These are phyloP conservation scores for Schizaphis graminum DNA, from an alignment of 2,888 invertebrate species.

Conservation along the genomic window DNA sequence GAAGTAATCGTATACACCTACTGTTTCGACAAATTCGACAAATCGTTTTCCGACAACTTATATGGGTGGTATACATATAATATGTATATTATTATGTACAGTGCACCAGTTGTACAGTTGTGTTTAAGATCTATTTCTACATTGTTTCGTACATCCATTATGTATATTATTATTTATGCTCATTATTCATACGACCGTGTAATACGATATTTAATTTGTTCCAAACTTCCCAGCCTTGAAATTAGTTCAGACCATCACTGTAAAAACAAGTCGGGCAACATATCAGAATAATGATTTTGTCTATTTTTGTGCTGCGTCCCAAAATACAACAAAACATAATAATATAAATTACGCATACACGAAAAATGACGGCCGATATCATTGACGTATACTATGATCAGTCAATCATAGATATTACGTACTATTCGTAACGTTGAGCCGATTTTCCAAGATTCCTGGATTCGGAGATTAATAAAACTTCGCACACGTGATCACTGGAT, in stretches of 20 bases:
- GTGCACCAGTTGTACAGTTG: not conserved
- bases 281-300: slow-evolving; percentile 36
- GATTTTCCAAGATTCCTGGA: not conserved
- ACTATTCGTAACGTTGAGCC: not conserved
- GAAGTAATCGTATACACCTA: slow-evolving; percentile 12
- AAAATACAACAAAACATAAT: not conserved
- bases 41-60: not conserved
- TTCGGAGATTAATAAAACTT: not conserved
- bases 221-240: slow-evolving; percentile 47
- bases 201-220: slow-evolving; percentile 56
- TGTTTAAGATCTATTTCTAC: not conserved
- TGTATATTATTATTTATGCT: slow-evolving; percentile 32
- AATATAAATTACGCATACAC: not conserved
- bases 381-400: not conserved
- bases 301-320: not conserved
- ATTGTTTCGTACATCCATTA: slow-evolving; percentile 28
- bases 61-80: not conserved
- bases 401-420: not conserved
- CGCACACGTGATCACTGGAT: not conserved
- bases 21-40: slow-evolving; percentile 29
- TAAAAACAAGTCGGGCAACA: slow-evolving; percentile 21
- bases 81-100: not conserved
- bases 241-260: slow-evolving; percentile 13
- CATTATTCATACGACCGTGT: slow-evolving; percentile 35
- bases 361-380: not conserved